Evolutionary conservation across 2,113 vertebrate genomes (phyloP).

Genomic region (Leucosticte australis): DNA sequence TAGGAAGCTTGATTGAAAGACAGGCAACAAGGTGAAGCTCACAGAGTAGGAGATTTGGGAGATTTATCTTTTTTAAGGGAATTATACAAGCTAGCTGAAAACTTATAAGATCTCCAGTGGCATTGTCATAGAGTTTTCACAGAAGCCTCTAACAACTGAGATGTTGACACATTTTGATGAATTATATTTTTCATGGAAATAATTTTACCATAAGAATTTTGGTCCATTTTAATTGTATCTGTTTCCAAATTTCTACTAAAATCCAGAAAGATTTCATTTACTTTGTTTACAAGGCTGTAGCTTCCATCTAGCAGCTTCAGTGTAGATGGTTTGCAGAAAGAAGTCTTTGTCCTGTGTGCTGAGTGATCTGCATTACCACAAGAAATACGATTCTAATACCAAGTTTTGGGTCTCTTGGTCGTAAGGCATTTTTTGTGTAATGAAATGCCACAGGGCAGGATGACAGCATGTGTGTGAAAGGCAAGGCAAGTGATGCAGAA

Average conservation of each 20-base stretch:
- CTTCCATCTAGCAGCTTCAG: neutral
- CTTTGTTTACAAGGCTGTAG: neutral
- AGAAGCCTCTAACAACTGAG: neutral
- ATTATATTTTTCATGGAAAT: neutral
- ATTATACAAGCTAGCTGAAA: neutral
- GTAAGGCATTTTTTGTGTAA: neutral
- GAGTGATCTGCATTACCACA: neutral
- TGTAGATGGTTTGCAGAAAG: neutral
- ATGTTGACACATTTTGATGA: neutral
- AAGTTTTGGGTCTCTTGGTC: neutral
- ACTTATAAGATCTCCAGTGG: neutral
- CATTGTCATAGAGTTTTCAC: neutral
- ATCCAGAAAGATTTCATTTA: neutral
- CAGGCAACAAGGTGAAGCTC: neutral
- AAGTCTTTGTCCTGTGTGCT: neutral
- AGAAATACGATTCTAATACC: neutral
- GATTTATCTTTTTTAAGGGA: neutral
- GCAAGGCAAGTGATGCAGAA: neutral
- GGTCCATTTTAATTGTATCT: neutral
- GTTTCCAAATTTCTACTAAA: neutral
- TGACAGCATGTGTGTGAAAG: neutral
- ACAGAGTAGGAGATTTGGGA: neutral
- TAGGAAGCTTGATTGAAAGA: neutral
- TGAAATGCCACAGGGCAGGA: neutral
- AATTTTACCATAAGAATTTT: neutral